A percentile compares a stretch with the other conserved stretches of the same genome.
These are phyloP conservation scores for Scolopax rusticola DNA, from an alignment of 2,797 vertebrate species.

Conservation along the genomic window DNA sequence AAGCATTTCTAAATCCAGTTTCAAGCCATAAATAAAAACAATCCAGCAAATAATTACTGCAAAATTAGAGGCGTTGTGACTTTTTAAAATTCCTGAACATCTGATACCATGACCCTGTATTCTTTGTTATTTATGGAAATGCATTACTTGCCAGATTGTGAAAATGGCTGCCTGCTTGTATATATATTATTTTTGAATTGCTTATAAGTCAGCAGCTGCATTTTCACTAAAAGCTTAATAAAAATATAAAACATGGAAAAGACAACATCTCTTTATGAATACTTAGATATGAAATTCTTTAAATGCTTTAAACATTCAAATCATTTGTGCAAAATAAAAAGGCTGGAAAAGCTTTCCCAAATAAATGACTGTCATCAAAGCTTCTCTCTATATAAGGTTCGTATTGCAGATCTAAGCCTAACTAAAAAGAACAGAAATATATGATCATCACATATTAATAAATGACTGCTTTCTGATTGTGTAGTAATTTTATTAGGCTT, in stretches of 20 bases:
- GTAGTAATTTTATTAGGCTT: neutral
- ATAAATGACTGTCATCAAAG: constrained; percentile 20
- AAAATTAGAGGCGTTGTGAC: constrained; percentile 25
- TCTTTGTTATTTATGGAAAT: constrained; percentile 57
- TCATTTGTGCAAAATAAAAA: neutral
- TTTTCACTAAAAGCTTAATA: neutral
- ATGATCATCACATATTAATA: neutral
- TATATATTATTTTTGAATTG: neutral
- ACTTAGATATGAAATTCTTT: constrained; percentile 2
- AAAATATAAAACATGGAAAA: neutral
- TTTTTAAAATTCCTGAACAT: constrained; percentile 18
- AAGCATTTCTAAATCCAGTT: constrained; percentile 33
- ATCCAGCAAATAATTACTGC: neutral
- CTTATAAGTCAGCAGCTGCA: neutral
- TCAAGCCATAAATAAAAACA: constrained; percentile 31
- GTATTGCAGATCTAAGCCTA: neutral
- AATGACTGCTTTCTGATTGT: neutral
- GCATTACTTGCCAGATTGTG: constrained; percentile 25
- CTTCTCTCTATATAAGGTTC: neutral
- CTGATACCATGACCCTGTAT: constrained; percentile 10
- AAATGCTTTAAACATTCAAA: constrained; percentile 10
- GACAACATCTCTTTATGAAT: neutral
- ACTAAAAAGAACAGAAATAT: neutral
- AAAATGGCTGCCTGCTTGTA: constrained; percentile 20
- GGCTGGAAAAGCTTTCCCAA: constrained; percentile 40